phyloP scores from a whole-genome alignment of 2,113 vertebrate genomes.

The Ciconia boyciana region DNA sequence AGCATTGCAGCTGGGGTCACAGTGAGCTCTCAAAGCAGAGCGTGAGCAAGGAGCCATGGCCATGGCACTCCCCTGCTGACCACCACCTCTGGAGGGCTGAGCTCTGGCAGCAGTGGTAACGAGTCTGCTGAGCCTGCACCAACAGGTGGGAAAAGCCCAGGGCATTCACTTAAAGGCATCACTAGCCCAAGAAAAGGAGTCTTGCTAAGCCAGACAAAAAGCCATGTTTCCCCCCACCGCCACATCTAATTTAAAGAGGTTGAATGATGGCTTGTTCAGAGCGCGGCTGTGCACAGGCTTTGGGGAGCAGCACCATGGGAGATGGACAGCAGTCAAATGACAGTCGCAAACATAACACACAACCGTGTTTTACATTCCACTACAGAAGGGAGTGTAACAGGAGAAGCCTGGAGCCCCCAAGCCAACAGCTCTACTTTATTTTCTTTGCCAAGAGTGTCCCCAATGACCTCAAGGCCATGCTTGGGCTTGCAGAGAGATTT shows the following conservation, averaged over 20 bases:
- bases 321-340: background rate
- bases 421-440: background rate
- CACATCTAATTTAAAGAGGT: background rate
- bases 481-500: background rate
- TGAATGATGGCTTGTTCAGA: background rate
- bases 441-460: background rate
- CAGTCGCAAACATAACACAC: background rate
- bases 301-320: background rate
- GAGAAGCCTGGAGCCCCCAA: background rate
- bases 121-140: background rate
- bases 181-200: background rate
- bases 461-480: background rate
- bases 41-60: accelerated
- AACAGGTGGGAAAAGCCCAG: background rate
- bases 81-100: background rate
- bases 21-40: background rate
- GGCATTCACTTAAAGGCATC: background rate
- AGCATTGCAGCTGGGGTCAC: no score
- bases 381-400: background rate
- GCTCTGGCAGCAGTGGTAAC: accelerated
- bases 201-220: background rate
- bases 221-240: accelerated
- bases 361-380: background rate
- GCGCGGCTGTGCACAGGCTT: background rate
- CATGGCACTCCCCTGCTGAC: no score